A percentile compares a stretch with the other conserved stretches of the same genome.
phyloP scores from a whole-genome alignment of 2,113 vertebrate species.

The Notechis scutatus region DNA sequence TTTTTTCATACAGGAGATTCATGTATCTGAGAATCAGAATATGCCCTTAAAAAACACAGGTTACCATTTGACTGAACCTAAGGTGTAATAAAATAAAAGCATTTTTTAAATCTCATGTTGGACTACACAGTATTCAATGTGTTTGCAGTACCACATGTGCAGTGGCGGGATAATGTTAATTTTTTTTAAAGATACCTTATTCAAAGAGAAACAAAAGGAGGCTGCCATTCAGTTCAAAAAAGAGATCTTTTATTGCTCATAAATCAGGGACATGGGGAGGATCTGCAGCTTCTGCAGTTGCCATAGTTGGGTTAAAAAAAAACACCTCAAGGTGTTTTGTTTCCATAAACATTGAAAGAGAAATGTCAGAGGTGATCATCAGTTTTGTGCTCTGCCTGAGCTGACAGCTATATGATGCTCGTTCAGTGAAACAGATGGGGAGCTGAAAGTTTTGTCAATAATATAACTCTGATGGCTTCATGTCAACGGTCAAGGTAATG shows the following conservation, averaged over 20 bases:
- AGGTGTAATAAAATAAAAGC: not conserved
- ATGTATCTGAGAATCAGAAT: not conserved
- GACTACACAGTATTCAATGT: not conserved
- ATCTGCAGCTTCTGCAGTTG: conserved; percentile 42
- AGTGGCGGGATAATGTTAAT: not conserved
- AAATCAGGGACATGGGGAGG: not conserved
- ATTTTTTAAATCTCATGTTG: not conserved
- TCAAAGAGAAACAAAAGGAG: not conserved
- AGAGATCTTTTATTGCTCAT: not conserved
- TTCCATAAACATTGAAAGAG: conserved; percentile 97
- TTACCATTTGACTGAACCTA: not conserved
- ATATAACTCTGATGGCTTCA: conserved; percentile 97
- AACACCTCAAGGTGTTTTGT: conserved; percentile 85
- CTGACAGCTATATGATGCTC: conserved; percentile 99
- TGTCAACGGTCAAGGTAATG: conserved; percentile 97
- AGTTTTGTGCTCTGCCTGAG: conserved; percentile 83
- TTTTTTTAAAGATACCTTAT: not conserved
- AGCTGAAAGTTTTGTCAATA: conserved; percentile 99
- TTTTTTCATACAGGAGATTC: too few relatives aligned
- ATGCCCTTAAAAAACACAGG: not conserved
- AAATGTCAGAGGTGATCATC: conserved; percentile 92
- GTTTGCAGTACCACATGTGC: not conserved
- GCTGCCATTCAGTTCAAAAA: not conserved
- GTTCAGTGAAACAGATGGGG: conserved; percentile 95
- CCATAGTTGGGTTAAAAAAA: conserved; percentile 74